Percentiles rank a stretch among this genome's conserved stretches.
phyloP scores from a whole-genome alignment of 2,797 vertebrate species.

The Gymnoscopelus microlampas region DNA sequence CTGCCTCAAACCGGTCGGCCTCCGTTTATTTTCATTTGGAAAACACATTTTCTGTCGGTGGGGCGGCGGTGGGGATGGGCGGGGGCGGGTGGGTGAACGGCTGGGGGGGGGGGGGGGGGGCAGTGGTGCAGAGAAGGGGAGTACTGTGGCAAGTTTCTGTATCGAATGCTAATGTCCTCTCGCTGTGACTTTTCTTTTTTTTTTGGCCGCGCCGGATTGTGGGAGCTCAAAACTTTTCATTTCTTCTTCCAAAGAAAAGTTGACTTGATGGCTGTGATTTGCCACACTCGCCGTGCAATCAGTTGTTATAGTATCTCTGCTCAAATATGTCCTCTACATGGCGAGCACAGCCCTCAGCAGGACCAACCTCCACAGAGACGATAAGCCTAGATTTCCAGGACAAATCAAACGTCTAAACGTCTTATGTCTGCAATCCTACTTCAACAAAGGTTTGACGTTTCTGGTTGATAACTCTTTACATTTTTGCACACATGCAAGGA shows the following conservation, averaged over 20 bases:
- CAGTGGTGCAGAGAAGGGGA: conserved; percentile 39
- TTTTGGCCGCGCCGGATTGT: conserved; percentile 47
- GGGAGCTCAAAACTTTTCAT: conserved; percentile 67
- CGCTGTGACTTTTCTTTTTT: conserved; percentile 63
- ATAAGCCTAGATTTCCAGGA: too few relatives aligned
- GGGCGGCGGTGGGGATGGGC: conserved; percentile 73
- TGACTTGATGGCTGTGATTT: conserved; percentile 36
- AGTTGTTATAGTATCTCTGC: conserved; percentile 27
- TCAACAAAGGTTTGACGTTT: neutral
- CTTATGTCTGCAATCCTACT: too few relatives aligned
- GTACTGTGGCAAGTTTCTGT: conserved; percentile 64
- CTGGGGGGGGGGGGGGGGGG: neutral
- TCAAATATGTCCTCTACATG: conserved; percentile 14
- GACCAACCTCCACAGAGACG: conserved; percentile 22
- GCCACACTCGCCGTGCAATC: conserved; percentile 38
- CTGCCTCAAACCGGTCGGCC: conserved; percentile 81
- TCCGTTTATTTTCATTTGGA: conserved; percentile 88
- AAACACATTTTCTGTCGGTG: conserved; percentile 86
- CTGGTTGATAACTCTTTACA: conserved; percentile 26
- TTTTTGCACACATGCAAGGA: conserved; percentile 51
- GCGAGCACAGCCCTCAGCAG: neutral
- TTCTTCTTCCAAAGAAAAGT: conserved; percentile 43
- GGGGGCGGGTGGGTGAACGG: conserved; percentile 45
- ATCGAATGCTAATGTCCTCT: conserved; percentile 78
- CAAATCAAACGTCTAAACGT: too few relatives aligned